These are phyloP conservation scores for Romanogobio albipinnatus DNA, from an alignment of 2,113 vertebrate genomes.

Conservation along the genomic window DNA sequence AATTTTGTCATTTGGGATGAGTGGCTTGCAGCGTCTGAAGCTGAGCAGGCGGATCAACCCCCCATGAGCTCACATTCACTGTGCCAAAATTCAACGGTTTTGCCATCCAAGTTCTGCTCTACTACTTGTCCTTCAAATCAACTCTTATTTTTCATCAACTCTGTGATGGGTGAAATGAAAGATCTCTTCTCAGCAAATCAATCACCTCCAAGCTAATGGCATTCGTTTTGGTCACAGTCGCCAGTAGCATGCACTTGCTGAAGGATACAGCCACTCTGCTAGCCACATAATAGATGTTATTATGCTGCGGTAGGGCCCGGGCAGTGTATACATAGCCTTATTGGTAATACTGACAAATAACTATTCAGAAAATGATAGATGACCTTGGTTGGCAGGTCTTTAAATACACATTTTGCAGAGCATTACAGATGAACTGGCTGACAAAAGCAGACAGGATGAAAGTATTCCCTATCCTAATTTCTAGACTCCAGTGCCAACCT, in stretches of 20 bases:
- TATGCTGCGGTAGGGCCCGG: conserved; percentile 44
- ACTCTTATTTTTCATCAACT: conserved; percentile 58
- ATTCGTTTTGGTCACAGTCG: conserved; percentile 56
- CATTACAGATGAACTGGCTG: conserved; percentile 58
- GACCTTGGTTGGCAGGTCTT: conserved; percentile 43
- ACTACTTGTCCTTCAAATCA: conserved; percentile 43
- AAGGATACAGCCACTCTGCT: conserved; percentile 55
- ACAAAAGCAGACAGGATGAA: conserved; percentile 48
- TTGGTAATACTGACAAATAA: conserved; percentile 61
- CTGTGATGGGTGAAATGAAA: conserved; percentile 65
- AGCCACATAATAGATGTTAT: conserved; percentile 59
- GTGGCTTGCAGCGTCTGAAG: conserved; percentile 39
- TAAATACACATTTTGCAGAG: conserved; percentile 62
- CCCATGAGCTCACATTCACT: conserved; percentile 1
- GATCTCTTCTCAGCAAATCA: conserved; percentile 64
- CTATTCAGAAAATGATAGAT: conserved; percentile 58
- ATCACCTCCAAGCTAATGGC: conserved; percentile 64
- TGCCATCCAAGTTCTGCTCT: conserved; percentile 38
- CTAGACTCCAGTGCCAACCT: conserved; percentile 41
- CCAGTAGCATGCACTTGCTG: conserved; percentile 59
- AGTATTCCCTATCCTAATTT: conserved; percentile 53
- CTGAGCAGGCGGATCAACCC: conserved; percentile 42
- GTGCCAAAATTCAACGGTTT: conserved; percentile 38
- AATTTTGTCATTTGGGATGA: conserved; percentile 4
- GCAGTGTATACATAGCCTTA: conserved; percentile 51